Percentiles rank a stretch among this genome's conserved stretches.
Conservation (phyloP, 2,888 invertebrate genomes). For the Tuberolachnus salignus region DNA sequence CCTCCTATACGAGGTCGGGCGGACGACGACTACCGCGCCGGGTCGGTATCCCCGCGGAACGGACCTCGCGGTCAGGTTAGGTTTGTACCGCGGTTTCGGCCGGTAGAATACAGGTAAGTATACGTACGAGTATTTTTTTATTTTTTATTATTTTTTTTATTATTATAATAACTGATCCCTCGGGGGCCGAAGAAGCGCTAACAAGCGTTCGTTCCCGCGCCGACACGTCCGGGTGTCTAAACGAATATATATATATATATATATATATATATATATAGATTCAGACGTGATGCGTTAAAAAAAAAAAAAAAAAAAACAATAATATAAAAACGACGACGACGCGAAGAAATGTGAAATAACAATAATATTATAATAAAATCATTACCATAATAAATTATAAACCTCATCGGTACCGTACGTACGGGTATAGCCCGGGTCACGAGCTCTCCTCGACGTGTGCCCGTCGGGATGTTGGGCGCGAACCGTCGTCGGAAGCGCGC, state of each 20-base stretch:
- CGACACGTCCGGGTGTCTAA: constrained; percentile 13
- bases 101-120: constrained; percentile 3
- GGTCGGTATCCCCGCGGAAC: too few species aligned
- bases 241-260: constrained; percentile 1
- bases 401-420: neutral
- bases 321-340: constrained; percentile 1
- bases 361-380: constrained; percentile 29
- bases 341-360: neutral
- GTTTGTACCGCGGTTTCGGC: neutral
- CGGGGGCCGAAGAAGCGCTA: constrained; percentile 43
- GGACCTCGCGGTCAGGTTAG: too few species aligned
- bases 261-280: neutral
- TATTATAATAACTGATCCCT: constrained; percentile 17
- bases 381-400: constrained; percentile 55
- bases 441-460: neutral
- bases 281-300: neutral
- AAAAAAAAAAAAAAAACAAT: constrained; percentile 26
- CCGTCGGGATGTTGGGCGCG: neutral
- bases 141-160: too few species aligned
- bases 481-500: neutral
- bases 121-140: neutral
- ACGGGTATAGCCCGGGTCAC: too few species aligned
- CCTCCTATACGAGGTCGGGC: neutral
- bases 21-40: neutral
- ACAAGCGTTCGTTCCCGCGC: constrained; percentile 19